phyloP scores from a whole-genome alignment of 1,140 invertebrate species.

The Octopus sinensis region DNA sequence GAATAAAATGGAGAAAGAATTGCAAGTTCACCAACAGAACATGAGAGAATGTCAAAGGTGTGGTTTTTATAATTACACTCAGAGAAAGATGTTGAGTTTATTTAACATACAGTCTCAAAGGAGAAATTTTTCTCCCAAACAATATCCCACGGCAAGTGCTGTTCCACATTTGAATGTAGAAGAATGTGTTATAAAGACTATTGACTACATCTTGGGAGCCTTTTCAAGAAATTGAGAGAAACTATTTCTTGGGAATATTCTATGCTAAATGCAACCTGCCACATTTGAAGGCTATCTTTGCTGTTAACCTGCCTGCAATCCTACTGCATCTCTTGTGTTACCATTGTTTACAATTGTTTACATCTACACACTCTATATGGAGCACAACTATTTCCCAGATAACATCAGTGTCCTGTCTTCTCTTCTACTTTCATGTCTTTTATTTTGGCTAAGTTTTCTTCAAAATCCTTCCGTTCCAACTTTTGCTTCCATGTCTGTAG shows the following conservation, averaged over 20 bases:
- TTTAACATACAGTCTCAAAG: not conserved
- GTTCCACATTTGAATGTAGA: not conserved
- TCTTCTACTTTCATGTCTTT: too few species aligned
- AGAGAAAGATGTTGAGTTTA: not conserved
- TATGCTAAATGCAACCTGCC: too few species aligned
- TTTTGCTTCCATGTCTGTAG: too few species aligned
- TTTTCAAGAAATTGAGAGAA: not conserved
- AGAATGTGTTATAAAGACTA: not conserved
- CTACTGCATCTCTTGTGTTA: too few species aligned
- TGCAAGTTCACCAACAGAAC: not conserved
- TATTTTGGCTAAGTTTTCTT: too few species aligned
- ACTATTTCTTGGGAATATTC: not conserved
- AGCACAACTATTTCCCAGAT: too few species aligned
- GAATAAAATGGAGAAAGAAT: conserved; percentile 1
- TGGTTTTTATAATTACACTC: not conserved
- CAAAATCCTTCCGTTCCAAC: too few species aligned
- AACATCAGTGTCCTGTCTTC: too few species aligned
- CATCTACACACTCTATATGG: too few species aligned
- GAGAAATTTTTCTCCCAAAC: not conserved
- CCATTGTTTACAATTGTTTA: too few species aligned
- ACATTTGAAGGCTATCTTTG: too few species aligned
- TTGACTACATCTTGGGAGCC: not conserved
- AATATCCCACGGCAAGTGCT: not conserved
- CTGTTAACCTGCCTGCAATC: too few species aligned
- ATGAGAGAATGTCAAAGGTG: not conserved